Conservation (phyloP, 1,140 invertebrate species). For the Drosophila ogumai region DNA sequence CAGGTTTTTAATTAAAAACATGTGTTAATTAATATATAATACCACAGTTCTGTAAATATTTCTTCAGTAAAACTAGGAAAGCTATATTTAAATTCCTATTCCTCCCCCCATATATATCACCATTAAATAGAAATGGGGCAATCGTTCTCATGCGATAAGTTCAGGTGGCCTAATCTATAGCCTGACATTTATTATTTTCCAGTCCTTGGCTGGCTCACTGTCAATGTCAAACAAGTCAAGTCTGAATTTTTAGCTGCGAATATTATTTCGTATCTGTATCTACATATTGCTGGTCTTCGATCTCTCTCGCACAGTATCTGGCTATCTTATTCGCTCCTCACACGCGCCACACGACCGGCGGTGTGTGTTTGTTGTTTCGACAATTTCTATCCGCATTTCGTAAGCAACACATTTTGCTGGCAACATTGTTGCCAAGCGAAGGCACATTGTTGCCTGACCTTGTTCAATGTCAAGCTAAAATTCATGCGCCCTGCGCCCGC, state of each 20-base stretch:
- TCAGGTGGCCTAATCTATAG: constrained; percentile 30
- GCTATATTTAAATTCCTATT: background rate
- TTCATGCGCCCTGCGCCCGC: constrained; percentile 56
- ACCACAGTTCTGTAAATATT: background rate
- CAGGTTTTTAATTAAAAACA: background rate
- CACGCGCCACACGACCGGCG: constrained; percentile 44
- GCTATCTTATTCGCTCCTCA: constrained; percentile 9
- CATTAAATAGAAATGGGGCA: background rate
- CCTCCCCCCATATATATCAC: background rate
- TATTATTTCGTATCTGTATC: constrained; percentile 47
- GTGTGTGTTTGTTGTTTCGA: constrained; percentile 19
- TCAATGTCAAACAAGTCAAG: constrained; percentile 79
- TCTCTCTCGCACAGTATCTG: constrained; percentile 11
- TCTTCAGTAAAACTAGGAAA: background rate
- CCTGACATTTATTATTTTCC: constrained; percentile 22
- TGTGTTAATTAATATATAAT: background rate
- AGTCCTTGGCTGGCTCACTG: constrained; percentile 43
- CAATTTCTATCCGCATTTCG: constrained; percentile 52
- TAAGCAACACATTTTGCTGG: constrained; percentile 57
- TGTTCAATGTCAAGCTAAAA: constrained; percentile 73
- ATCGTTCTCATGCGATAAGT: constrained; percentile 15
- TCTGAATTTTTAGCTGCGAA: constrained; percentile 38
- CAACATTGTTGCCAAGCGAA: constrained; percentile 42
- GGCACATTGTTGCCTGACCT: constrained; percentile 75
- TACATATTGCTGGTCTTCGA: constrained; percentile 8